Base-by-base conservation (phyloP, 2,797 vertebrate species). In the Darevskia mixta region DNA sequence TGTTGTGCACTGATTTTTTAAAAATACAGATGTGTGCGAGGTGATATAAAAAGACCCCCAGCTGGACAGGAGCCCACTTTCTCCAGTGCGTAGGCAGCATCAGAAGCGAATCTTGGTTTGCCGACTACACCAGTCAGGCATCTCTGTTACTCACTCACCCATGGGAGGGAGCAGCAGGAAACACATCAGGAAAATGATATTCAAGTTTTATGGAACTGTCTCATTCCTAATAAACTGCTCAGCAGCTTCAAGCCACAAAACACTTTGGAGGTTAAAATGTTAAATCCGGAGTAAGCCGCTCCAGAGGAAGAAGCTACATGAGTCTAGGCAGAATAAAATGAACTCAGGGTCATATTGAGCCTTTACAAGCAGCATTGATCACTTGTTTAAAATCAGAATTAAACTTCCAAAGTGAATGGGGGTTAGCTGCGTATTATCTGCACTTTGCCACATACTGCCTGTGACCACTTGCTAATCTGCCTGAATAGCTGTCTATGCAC, bases 201-300 rank as follows among this genome's bases (percentile, higher is more conserved):
- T 88, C 89, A 91, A 10, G 80, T 32, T 91, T 38, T 90, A 86
- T 86, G 79, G 87, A 94, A 94, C 20, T 61, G 0, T 20, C 18
- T 90, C 86, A 85, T 90, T 91, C 88, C 93, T 83, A 87, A 77
- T 13, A 87, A 95, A 67, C 0, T 89, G 82, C 89, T 94, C 78
- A 87, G 61, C 25, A 89, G 61, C 83, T 88, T 32, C 75, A 89
- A 91, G 66, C 81, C 38, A 83, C 17, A 72, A 69, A 95, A 92
- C 27, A 94, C 86, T 91, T 92, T 82, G 55, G 88, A 71, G 79
- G 81, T 92, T 3, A 73, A 64, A 93, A 84, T 73, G 73, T 87
- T 89, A 91, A 95, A 10, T 79, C 82, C 90, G 0, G 77, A 91
- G 85, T 43, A 87, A 86, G 92, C 58, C 67, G 55, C 15, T 38